Conservation (phyloP, 1,140 invertebrate genomes). For the Dendroctonus ponderosae region DNA sequence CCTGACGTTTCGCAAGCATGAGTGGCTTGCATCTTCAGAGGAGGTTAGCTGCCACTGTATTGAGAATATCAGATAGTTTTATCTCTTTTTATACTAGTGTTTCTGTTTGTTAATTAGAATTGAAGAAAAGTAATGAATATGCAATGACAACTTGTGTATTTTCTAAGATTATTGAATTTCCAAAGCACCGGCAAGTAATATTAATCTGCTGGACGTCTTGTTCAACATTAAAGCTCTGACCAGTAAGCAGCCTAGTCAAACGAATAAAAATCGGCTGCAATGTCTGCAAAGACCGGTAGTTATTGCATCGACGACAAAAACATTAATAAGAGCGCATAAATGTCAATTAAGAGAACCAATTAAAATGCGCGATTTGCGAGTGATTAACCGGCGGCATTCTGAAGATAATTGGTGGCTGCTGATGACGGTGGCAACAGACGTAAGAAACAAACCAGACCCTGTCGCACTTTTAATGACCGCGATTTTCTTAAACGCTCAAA, state of each 20-base stretch:
- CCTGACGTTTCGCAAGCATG: too few species aligned
- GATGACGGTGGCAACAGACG: conserved; percentile 37
- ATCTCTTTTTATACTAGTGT: too few species aligned
- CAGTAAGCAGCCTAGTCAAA: neutral
- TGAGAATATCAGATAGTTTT: too few species aligned
- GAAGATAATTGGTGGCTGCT: conserved; percentile 45
- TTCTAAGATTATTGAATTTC: too few species aligned
- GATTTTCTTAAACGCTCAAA: conserved; percentile 52
- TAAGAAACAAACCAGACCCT: conserved; percentile 43
- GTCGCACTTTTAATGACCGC: conserved; percentile 50
- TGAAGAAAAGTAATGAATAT: too few species aligned
- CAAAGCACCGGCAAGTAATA: too few species aligned
- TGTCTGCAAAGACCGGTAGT: conserved; percentile 26
- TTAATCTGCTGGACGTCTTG: too few species aligned
- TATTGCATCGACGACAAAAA: conserved; percentile 16
- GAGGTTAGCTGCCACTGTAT: too few species aligned
- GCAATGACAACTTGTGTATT: too few species aligned
- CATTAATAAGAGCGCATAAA: conserved; percentile 45
- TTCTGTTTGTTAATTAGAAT: too few species aligned
- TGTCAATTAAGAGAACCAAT: conserved; percentile 48
- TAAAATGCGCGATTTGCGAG: conserved; percentile 44
- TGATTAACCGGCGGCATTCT: conserved; percentile 48
- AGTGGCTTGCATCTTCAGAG: too few species aligned
- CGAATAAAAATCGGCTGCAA: conserved; percentile 2
- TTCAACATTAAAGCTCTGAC: too few species aligned